Conservation (phyloP, 2,797 vertebrate species). For the Chloroceryle amazona region DNA sequence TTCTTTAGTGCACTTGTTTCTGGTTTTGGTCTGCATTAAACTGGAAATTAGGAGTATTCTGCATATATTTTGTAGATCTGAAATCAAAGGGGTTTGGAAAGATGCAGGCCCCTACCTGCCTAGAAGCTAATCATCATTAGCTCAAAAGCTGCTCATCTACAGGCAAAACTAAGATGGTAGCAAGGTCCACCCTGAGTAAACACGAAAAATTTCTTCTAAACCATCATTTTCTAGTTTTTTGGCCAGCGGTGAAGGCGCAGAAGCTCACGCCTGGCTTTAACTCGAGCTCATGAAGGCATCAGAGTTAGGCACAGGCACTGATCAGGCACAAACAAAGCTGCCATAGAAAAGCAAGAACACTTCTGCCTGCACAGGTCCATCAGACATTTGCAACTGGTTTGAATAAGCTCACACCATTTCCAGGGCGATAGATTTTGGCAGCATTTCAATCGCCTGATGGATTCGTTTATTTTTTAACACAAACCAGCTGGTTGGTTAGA, state of each 20-base stretch:
- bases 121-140: neutral
- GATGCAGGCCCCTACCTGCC: neutral
- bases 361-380: neutral
- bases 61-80: neutral
- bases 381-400: neutral
- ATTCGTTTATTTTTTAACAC: constrained; percentile 18
- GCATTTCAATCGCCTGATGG: neutral
- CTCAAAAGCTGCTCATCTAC: neutral
- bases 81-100: neutral
- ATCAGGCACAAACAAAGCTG: neutral
- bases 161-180: neutral
- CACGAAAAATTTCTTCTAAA: neutral
- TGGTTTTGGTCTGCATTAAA: neutral
- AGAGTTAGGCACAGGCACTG: neutral
- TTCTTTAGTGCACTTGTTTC: neutral
- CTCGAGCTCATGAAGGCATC: neutral
- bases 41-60: neutral
- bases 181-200: neutral
- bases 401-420: neutral
- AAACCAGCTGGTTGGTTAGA: constrained; percentile 30
- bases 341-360: neutral
- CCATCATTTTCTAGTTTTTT: neutral
- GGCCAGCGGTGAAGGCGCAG: neutral
- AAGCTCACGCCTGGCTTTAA: neutral
- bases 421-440: neutral